Evolutionary conservation across 2,113 vertebrate genomes (phyloP).

Genomic region (Nothoprocta perdicaria): DNA sequence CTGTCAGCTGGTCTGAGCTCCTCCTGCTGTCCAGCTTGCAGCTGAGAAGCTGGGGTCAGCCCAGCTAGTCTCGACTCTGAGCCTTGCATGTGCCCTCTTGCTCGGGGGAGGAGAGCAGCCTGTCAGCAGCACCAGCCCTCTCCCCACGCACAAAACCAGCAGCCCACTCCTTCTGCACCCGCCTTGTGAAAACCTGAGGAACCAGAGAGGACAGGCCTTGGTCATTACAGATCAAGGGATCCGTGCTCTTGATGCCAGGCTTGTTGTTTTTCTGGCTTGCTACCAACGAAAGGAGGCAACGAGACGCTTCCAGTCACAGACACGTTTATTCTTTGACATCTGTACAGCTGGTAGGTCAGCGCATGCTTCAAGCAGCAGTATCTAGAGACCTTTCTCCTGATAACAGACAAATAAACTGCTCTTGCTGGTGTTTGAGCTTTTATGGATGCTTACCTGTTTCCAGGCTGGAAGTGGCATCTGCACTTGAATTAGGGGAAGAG

Average conservation of each 20-base stretch:
- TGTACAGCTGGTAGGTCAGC: conserved; percentile 56
- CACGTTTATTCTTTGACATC: conserved; percentile 56
- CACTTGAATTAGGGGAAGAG: background rate
- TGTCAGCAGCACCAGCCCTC: background rate
- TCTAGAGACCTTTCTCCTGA: background rate
- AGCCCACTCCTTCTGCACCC: background rate
- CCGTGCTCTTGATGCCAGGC: background rate
- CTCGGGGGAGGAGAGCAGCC: background rate
- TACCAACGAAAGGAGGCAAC: conserved; percentile 37
- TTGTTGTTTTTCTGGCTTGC: background rate
- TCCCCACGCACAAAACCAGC: background rate
- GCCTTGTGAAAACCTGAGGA: background rate
- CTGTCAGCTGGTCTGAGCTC: background rate
- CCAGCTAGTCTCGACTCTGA: rapidly evolving
- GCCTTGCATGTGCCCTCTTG: background rate
- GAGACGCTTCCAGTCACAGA: conserved; percentile 20
- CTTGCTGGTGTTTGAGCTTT: background rate
- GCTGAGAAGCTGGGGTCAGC: background rate
- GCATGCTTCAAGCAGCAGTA: conserved; percentile 41
- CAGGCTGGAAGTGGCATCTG: conserved; percentile 30
- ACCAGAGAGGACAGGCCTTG: background rate
- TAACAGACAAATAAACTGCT: background rate
- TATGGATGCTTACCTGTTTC: conserved; percentile 45
- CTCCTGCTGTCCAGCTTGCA: background rate
- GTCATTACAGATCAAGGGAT: background rate